Percentiles rank a stretch among this genome's conserved stretches.
Evolutionary conservation across 2,113 vertebrate species (phyloP).

Genomic region (Malurus alboscapulatus): DNA sequence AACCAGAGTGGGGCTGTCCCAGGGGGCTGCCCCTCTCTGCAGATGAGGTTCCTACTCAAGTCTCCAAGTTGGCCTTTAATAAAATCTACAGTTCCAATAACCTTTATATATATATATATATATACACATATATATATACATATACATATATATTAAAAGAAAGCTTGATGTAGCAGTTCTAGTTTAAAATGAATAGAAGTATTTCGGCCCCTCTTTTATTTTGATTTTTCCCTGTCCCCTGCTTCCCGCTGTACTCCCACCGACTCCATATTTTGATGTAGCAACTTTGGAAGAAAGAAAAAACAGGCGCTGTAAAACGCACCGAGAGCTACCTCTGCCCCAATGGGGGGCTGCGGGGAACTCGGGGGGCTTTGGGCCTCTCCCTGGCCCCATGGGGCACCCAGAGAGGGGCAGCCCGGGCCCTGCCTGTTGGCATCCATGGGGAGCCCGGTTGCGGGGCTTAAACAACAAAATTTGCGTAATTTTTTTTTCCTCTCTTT

Average conservation of each 20-base stretch:
- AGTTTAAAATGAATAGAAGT: conserved; percentile 61
- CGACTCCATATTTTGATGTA: conserved; percentile 48
- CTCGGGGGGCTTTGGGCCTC: neutral
- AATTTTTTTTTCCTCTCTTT: neutral
- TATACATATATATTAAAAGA: conserved; percentile 61
- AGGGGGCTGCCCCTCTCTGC: neutral
- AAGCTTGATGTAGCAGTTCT: conserved; percentile 67
- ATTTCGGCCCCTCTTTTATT: conserved; percentile 48
- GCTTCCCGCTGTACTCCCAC: neutral
- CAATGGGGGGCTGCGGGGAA: neutral
- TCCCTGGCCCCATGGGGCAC: neutral
- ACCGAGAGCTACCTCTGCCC: conserved; percentile 46
- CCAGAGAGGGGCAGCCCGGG: neutral
- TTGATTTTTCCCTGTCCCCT: conserved; percentile 24
- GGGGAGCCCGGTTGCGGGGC: neutral
- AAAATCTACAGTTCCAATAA: conserved; percentile 50
- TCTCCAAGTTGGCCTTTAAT: conserved; percentile 21
- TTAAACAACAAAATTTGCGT: conserved; percentile 25
- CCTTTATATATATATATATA: conserved; percentile 47
- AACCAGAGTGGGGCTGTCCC: neutral
- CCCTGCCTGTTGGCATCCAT: neutral
- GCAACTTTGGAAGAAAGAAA: conserved; percentile 25
- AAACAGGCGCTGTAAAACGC: conserved; percentile 15
- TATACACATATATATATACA: conserved; percentile 43
- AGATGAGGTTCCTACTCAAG: neutral